Conservation (phyloP, 2,888 invertebrate genomes). For the Metalampra italica region DNA sequence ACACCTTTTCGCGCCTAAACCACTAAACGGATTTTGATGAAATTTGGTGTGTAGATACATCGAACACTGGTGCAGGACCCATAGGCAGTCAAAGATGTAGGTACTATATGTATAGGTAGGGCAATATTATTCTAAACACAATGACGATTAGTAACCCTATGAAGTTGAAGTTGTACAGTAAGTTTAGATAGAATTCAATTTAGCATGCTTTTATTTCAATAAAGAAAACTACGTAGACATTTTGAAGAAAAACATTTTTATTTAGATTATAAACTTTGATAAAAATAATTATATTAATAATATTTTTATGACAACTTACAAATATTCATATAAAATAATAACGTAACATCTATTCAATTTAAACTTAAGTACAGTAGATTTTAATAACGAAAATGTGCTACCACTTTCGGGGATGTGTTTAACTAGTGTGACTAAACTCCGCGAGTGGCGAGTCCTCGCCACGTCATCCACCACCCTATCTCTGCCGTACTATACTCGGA, state of each 20-base stretch:
- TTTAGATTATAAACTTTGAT: slow-evolving; percentile 81
- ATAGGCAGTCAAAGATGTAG: too few species aligned
- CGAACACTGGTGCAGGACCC: too few species aligned
- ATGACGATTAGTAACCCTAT: too few species aligned
- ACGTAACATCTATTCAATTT: slow-evolving; percentile 77
- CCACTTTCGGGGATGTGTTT: slow-evolving; percentile 70
- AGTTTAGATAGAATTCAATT: background rate
- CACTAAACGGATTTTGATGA: too few species aligned
- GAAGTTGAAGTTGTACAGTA: too few species aligned
- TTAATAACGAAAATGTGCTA: slow-evolving; percentile 72
- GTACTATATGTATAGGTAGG: too few species aligned
- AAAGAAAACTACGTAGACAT: slow-evolving; percentile 23
- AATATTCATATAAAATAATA: slow-evolving; percentile 78
- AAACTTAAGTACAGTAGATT: slow-evolving; percentile 70
- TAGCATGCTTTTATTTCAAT: background rate
- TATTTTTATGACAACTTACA: slow-evolving; percentile 79
- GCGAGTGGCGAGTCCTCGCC: slow-evolving; percentile 28
- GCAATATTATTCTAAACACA: too few species aligned
- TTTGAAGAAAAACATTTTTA: slow-evolving; percentile 79
- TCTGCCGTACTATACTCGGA: too few species aligned
- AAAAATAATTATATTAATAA: slow-evolving; percentile 80
- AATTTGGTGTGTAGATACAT: too few species aligned
- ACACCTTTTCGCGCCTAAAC: too few species aligned
- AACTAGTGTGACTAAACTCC: slow-evolving; percentile 72
- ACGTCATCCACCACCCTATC: slow-evolving; percentile 2